Evolutionary conservation across 2,888 invertebrate species (phyloP).

Genomic region (Autographa pulchrina): DNA sequence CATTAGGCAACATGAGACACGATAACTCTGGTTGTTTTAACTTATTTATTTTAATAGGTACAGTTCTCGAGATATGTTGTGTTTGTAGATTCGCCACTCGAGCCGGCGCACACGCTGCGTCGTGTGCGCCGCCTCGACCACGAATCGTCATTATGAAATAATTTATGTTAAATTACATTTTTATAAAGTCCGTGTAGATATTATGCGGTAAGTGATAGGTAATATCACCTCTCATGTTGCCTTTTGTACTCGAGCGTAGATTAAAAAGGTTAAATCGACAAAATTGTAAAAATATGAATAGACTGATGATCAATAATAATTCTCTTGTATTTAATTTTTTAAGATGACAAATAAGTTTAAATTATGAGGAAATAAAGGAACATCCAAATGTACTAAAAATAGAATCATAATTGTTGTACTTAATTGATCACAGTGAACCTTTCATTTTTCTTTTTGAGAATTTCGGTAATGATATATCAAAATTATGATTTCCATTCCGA

Average conservation of each 20-base stretch:
- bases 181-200: conserved; percentile 81
- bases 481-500: conserved; percentile 73
- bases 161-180: conserved; percentile 82
- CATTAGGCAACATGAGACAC: conserved; percentile 85
- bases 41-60: conserved; percentile 84
- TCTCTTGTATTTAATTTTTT: conserved; percentile 88
- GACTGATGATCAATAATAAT: conserved; percentile 89
- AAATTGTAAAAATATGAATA: conserved; percentile 89
- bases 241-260: conserved; percentile 81
- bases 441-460: conserved; percentile 88
- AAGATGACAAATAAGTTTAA: conserved; percentile 88
- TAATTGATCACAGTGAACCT: conserved; percentile 83
- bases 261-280: conserved; percentile 86
- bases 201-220: conserved; percentile 76
- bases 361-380: conserved; percentile 80
- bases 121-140: conserved; percentile 64
- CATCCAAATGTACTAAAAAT: conserved; percentile 73
- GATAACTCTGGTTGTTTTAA: conserved; percentile 80
- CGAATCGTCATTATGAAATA: conserved; percentile 73
- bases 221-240: conserved; percentile 84
- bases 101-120: conserved; percentile 58
- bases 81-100: conserved; percentile 65
- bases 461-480: conserved; percentile 69
- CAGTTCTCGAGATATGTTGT: conserved; percentile 67
- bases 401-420: conserved; percentile 83